Base-by-base conservation (phyloP, 1,140 invertebrate species). In the Ceratosolen fusciceps region DNA sequence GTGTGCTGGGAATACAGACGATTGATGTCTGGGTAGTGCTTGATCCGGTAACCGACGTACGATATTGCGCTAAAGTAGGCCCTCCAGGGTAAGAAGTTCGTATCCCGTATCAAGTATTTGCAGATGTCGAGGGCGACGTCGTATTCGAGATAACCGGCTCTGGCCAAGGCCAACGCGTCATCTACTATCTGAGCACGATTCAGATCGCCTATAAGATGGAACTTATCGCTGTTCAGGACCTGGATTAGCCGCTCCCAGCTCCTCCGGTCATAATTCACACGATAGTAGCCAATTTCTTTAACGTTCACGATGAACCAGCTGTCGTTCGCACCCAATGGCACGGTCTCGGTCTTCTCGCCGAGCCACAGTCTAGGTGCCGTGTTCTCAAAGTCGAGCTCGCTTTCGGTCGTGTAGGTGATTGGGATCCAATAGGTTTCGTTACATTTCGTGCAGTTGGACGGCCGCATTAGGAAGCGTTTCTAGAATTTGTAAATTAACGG, bases 141-240 rank as follows among this genome's bases (percentile, higher is more conserved):
- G 12, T 90, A 87, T 0, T 82, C 62, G 3, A 90, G 71, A 21
- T 90, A 82, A 12, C 86, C 85, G 34, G 88, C 87, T 74, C 90
- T 86, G n/a, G 90, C 90, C 37, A 91, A 79, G 82, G 89, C 88
- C 1, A 90, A 83, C 60, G 92, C 84, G 81, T 93, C 92, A 67
- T 92, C 91, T 29, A 93, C 86, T 73, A 95, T 90, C 49, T 92
- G 92, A 0, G 93, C 93, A 43, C 94, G 90, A 86, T 93, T 94
- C 0, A 92, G 83, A 9, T 87, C 88, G 80, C 93, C 91, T 81
- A 94, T 94, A 3, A 71, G 19, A 21, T 84, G 77, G 75, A 89
- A 90, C 14, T 85, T 80, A 84, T 85, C 81, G 82, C 84, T 86
- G 88, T 90, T 84, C 1, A 93, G 85, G 21, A 89, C 89, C 4